phyloP scores from a whole-genome alignment of 2,797 vertebrate species.

The Nannoperca obscura region DNA sequence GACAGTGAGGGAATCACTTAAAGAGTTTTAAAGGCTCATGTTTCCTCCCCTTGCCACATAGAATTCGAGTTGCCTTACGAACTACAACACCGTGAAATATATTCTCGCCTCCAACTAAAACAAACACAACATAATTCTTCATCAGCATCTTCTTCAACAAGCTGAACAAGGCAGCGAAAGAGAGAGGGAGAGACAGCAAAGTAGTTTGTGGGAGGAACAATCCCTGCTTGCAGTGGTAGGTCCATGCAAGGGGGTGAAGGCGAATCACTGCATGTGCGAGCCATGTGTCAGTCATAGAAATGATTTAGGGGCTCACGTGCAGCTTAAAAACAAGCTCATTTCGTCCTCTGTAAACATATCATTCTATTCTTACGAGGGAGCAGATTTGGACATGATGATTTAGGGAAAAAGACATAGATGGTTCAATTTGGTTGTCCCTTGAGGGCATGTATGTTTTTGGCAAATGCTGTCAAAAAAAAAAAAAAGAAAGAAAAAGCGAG shows the following conservation, averaged over 20 bases:
- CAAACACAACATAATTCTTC: constrained; percentile 87
- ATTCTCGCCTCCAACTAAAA: constrained; percentile 83
- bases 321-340: constrained; percentile 65
- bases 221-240: constrained; percentile 21
- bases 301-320: constrained; percentile 69
- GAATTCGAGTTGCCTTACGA: constrained; percentile 76
- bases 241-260: constrained; percentile 13
- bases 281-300: constrained; percentile 55
- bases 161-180: constrained; percentile 46
- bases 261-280: constrained; percentile 57
- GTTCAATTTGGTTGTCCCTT: constrained; percentile 31
- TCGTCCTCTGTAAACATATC: constrained; percentile 63
- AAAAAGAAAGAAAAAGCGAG: neutral
- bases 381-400: constrained; percentile 46
- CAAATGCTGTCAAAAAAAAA: constrained; percentile 4
- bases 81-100: constrained; percentile 82
- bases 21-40: constrained; percentile 80
- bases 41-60: constrained; percentile 75
- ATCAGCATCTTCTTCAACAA: constrained; percentile 76
- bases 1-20: constrained; percentile 81
- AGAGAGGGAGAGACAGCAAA: constrained; percentile 27
- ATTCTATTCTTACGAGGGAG: constrained; percentile 43
- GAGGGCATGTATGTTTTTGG: constrained; percentile 33
- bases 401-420: constrained; percentile 2
- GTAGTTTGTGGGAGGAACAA: constrained; percentile 3